A percentile compares a stretch with the other conserved stretches of the same genome.
Conservation (phyloP, 2,888 invertebrate species). For the Melieria omissa region DNA sequence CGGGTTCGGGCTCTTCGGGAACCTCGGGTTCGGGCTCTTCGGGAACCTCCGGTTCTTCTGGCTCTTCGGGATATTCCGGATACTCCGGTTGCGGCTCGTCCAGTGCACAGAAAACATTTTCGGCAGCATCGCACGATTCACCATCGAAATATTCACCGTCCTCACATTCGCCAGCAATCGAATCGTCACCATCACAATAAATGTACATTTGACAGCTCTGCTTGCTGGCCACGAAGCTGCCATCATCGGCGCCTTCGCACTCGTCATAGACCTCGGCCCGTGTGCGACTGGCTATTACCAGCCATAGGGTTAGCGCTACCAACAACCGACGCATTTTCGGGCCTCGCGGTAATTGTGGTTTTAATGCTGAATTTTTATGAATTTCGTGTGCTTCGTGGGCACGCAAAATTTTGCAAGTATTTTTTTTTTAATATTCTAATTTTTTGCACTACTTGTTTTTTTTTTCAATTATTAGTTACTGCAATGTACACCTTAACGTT, state of each 20-base stretch:
- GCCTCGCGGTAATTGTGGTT: no score
- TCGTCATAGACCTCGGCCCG: conserved; percentile 51
- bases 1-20: conserved; percentile 14
- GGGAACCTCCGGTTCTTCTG: conserved; percentile 27
- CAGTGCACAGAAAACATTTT: conserved; percentile 54
- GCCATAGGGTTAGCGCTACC: neutral
- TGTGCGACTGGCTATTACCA: neutral
- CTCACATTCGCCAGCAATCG: conserved; percentile 54
- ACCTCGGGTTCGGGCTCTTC: conserved; percentile 32
- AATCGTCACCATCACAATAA: conserved; percentile 58
- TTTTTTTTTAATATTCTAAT: neutral
- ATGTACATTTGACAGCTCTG: conserved; percentile 57
- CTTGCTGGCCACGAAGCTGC: conserved; percentile 53
- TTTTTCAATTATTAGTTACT: neutral
- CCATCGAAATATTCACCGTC: conserved; percentile 55
- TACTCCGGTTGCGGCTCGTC: conserved; percentile 47
- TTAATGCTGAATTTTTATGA: neutral
- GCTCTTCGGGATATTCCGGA: conserved; percentile 16
- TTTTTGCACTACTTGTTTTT: neutral
- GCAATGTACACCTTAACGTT: neutral
- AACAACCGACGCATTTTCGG: neutral
- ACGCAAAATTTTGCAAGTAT: neutral
- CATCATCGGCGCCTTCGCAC: conserved; percentile 48
- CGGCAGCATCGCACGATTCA: conserved; percentile 52
- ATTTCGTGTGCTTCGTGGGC: neutral